phyloP scores from a whole-genome alignment of 1,140 invertebrate genomes.

The Brachionus angularis region DNA sequence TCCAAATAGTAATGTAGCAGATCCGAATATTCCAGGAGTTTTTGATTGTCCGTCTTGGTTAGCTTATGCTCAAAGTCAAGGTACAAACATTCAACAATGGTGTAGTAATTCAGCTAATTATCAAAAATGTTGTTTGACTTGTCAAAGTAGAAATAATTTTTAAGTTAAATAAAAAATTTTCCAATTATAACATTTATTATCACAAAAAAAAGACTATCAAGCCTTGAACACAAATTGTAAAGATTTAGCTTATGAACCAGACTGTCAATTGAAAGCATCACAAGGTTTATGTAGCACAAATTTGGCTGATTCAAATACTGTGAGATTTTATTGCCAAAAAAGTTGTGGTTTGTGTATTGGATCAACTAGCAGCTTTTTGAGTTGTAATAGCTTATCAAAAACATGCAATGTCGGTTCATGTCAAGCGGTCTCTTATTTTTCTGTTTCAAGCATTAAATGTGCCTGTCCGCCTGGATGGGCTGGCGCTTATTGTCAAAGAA shows the following conservation, averaged over 20 bases:
- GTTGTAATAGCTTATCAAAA: neutral
- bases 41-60: slow-evolving; percentile 34
- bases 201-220: too few species aligned
- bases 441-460: neutral
- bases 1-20: neutral
- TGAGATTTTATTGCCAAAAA: slow-evolving; percentile 22
- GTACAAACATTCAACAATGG: slow-evolving; percentile 10
- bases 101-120: neutral
- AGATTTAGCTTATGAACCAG: slow-evolving; percentile 21
- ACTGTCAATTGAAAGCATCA: slow-evolving; percentile 6
- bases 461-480: slow-evolving; percentile 8
- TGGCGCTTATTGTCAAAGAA: slow-evolving; percentile 41
- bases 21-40: slow-evolving; percentile 13
- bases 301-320: slow-evolving; percentile 14
- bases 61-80: neutral
- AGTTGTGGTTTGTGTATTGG: neutral
- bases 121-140: slow-evolving; percentile 27
- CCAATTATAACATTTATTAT: too few species aligned
- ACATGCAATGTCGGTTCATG: slow-evolving; percentile 12
- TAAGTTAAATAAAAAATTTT: neutral
- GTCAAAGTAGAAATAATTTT: slow-evolving; percentile 13
- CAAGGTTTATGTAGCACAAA: slow-evolving; percentile 5
- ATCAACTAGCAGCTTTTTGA: neutral
- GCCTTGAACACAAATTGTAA: too few species aligned
- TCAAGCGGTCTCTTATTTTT: neutral